Evolutionary conservation across 2,888 invertebrate species (phyloP), one percentile per base, ranked within the genome.

Genomic region (Mystacides longicornis): DNA sequence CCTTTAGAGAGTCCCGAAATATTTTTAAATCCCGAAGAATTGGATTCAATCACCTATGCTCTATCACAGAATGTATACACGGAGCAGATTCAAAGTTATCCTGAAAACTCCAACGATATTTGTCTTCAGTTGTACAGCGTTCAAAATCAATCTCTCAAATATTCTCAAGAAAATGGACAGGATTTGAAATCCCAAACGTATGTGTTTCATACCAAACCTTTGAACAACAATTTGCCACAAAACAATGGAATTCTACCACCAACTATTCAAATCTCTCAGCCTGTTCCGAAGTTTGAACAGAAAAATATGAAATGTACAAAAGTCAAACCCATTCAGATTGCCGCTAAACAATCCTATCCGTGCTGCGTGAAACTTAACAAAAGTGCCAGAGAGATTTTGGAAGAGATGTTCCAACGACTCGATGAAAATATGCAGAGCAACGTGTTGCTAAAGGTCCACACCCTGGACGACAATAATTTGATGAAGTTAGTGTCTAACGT

Each of bases 351-450:
- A 18, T 23, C 49, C 3, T 49, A 43, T n/a, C 48, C 49, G 3
- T 59, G 59, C 42, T 56, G 56, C 33, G 23, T 23, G 3, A 47
- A 54, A 46, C 21, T 50, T 23, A 52, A 43, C 18, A 59, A 54
- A n/a, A 57, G 43, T 22, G 59, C 59, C 20, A 56, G 51, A 5
- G 46, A 54, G 19, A 51, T 45, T 18, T 23, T 59, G 47, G 54
- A 56, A 43, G 49, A 56, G 31, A 59, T 59, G 59, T 59, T 59
- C 20, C 49, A 59, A 5, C 48, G 52, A n/a, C 23, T 59, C n/a
- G 59, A 59, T 49, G 31, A 49, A 14, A 54, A 46, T 4, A 54
- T 55, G 50, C 31, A 54, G 43, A 52, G 51, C 5, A 49, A 47
- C 3, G 52, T 59, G 4, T 45, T 21, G 11, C n/a, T 49, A 16